Percentiles rank a stretch among this genome's conserved stretches.
Conservation (phyloP, 1,140 invertebrate species). For the Drosophila ogumai region DNA sequence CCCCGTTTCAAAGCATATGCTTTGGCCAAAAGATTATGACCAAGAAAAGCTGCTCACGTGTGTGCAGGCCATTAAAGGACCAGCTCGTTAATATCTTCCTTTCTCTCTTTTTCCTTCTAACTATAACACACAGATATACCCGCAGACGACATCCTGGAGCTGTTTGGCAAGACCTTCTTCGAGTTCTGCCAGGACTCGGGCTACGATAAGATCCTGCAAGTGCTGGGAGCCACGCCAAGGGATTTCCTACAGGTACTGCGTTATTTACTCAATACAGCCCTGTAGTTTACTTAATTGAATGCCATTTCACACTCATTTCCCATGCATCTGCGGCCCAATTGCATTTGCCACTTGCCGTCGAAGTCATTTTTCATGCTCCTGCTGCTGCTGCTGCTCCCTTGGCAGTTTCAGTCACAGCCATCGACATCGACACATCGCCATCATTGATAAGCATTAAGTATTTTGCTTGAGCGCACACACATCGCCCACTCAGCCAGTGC, state of each 20-base stretch:
- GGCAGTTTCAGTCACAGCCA: constrained; percentile 29
- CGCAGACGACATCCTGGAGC: constrained; percentile 94
- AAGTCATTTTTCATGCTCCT: constrained; percentile 67
- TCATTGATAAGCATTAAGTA: constrained; percentile 77
- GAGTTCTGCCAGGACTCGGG: constrained; percentile 98
- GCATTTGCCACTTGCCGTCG: constrained; percentile 52
- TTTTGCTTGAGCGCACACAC: constrained; percentile 72
- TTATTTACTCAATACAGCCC: neutral
- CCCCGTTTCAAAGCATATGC: constrained; percentile 9
- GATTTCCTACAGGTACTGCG: constrained; percentile 93
- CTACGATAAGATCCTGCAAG: constrained; percentile 96
- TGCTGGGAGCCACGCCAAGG: constrained; percentile 95
- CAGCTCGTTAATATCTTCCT: constrained; percentile 17
- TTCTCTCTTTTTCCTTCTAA: neutral
- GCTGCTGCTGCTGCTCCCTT: constrained; percentile 40
- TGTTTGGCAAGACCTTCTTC: constrained; percentile 97
- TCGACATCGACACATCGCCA: constrained; percentile 48
- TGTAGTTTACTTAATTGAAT: constrained; percentile 71
- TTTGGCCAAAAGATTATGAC: constrained; percentile 14
- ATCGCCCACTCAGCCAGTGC: constrained; percentile 24
- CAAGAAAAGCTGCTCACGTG: constrained; percentile 30
- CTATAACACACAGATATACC: constrained; percentile 90
- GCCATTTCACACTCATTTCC: constrained; percentile 67
- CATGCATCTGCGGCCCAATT: constrained; percentile 57
- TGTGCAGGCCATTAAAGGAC: constrained; percentile 35